Conservation (phyloP, 2,888 invertebrate genomes). For the Acrobeloides nanus region DNA sequence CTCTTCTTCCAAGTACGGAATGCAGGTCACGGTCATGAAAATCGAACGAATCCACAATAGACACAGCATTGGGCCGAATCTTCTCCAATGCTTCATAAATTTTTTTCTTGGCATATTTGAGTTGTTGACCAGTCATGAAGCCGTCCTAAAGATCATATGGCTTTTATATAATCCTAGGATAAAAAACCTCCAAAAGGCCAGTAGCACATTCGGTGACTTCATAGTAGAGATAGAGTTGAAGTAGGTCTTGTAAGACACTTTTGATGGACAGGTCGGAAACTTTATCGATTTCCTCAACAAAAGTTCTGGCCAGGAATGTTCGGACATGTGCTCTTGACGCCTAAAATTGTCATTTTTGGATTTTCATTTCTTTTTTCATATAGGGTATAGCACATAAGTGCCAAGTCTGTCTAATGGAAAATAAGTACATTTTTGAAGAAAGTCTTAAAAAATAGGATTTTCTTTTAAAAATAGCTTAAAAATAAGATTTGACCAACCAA, state of each 20-base stretch:
- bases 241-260: constrained; percentile 17
- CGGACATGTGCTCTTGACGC: constrained; percentile 82
- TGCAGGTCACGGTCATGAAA: constrained; percentile 13
- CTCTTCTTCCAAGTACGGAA: constrained; percentile 16
- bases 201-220: constrained; percentile 12
- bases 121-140: constrained; percentile 12
- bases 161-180: not conserved
- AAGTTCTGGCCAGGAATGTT: constrained; percentile 70
- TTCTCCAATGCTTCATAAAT: constrained; percentile 8
- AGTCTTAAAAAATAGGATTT: no score
- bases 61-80: constrained; percentile 15
- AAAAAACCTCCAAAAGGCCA: constrained; percentile 9
- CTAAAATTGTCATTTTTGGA: no score
- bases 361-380: no score
- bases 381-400: no score
- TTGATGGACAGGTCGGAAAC: no score
- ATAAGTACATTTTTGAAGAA: no score
- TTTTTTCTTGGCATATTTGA: constrained; percentile 5
- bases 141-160: constrained; percentile 7
- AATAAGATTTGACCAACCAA: no score
- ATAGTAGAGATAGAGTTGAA: constrained; percentile 16
- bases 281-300: constrained; percentile 56
- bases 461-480: no score
- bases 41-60: constrained; percentile 13
- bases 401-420: no score